phyloP scores from a whole-genome alignment of 2,113 vertebrate species.

The Rallus limicola region DNA sequence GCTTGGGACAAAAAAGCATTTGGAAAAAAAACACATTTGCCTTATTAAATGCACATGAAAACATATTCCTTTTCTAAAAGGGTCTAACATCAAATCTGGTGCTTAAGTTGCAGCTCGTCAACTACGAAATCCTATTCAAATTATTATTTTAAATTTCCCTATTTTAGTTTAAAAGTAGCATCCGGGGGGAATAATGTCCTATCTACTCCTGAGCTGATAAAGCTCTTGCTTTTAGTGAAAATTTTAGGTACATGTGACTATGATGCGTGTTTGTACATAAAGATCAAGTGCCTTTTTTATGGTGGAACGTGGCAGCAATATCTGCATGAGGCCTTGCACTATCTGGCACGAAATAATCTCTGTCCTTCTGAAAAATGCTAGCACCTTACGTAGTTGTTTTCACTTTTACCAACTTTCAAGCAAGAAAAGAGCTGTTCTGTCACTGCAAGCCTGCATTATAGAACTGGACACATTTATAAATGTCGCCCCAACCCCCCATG shows the following conservation, averaged over 20 bases:
- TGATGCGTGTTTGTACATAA: not conserved
- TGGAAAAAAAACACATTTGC: not conserved
- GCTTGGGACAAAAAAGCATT: conserved; percentile 15
- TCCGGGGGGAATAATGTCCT: not conserved
- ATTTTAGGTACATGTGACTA: not conserved
- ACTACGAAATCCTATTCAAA: not conserved
- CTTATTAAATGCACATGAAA: conserved; percentile 56
- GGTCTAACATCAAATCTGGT: not conserved
- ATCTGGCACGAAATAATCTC: not conserved
- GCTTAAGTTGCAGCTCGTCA: not conserved
- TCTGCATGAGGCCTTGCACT: not conserved
- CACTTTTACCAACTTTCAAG: not conserved
- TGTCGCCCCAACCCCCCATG: not conserved
- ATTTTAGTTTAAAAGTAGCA: not conserved
- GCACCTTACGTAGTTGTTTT: not conserved
- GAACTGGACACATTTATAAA: not conserved
- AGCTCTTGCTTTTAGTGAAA: not conserved
- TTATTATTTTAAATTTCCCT: not conserved
- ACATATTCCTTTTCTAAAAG: conserved; percentile 12
- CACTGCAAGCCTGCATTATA: fast-evolving
- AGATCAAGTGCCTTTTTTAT: not conserved
- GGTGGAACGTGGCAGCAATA: not conserved
- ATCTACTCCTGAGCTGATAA: not conserved
- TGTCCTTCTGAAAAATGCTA: not conserved
- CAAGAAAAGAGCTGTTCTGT: not conserved